Evolutionary conservation across 30 jellyfish, hydroid and myxozoan genomes (phyloP), one percentile per base, ranked within the genome.

Genomic region (Morbakka virulenta): DNA sequence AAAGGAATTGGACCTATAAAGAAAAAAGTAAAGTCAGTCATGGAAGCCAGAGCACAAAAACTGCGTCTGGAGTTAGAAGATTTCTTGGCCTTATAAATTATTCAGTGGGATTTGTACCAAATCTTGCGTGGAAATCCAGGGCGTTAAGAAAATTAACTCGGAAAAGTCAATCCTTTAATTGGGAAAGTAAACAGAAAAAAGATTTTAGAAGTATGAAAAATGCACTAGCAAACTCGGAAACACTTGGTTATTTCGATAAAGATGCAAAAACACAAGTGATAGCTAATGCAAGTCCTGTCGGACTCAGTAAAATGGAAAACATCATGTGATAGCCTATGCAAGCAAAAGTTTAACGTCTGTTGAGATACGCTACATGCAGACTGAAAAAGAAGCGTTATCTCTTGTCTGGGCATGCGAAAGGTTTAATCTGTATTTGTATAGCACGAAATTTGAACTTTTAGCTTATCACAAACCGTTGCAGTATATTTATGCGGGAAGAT

Each of bases 241-340:
- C 64, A 64, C 34, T 72, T 28, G 29, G 57, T 28, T 74, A 72
- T 49, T 83, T 72, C 30, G 87, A 83, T 65, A 28, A 28, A 21
- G 50, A 47, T 2, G 63, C 48, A 33, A 77, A 83, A 1, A 52
- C 95, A 1, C 6, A 21, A 4, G 33, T 83, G 4, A 4, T 21
- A 20, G 79, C 82, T 20, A 87, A 83, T 66, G 87, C 88, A 0
- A 72, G 83, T 26, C 83, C 82, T 14, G 81, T 83, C 32, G 83
- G 95, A 4, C 22, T 83, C 77, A 41, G 24, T 52, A 31, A 2
- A 9, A 6, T 28, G 81, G 35, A 21, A 32, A 68, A 9, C 63
- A 21, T 9, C 3, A 53, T 13, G 48, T 81, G 0, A 32, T 69
- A 17, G 79, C 87, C 2, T 81, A 69, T 62, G 79, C 80, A 9